Evolutionary conservation across 2,888 invertebrate species (phyloP).

Genomic region (Sialis fuliginosa): DNA sequence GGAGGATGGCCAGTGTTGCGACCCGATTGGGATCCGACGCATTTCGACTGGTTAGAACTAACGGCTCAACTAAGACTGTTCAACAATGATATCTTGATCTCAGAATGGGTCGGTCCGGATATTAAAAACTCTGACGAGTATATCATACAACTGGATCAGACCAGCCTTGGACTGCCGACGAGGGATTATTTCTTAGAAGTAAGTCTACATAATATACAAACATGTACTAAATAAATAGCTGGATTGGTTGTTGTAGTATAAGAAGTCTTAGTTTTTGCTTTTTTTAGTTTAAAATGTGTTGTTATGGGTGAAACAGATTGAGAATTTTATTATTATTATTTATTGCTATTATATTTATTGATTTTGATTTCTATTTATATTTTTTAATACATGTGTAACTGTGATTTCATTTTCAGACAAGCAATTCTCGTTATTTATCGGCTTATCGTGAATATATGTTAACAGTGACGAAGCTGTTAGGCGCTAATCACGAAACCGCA

Average conservation of each 20-base stretch:
- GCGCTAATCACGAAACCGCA: constrained; percentile 44
- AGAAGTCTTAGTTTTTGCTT: no score
- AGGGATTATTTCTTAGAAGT: constrained; percentile 49
- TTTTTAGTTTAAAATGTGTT: no score
- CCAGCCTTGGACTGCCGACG: constrained; percentile 58
- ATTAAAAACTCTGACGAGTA: constrained; percentile 84
- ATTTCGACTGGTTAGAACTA: constrained; percentile 55
- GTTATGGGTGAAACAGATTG: no score
- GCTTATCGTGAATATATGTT: constrained; percentile 69
- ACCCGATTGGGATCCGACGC: constrained; percentile 39
- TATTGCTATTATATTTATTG: no score
- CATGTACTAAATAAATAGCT: no score
- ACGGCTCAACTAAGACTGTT: constrained; percentile 58
- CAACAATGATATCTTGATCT: constrained; percentile 72
- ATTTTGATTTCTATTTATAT: no score
- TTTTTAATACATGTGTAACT: no score
- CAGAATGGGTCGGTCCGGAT: constrained; percentile 83
- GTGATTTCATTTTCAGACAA: constrained; percentile 23
- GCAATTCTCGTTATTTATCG: constrained; percentile 44
- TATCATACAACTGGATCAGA: constrained; percentile 80
- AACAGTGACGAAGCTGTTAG: constrained; percentile 53
- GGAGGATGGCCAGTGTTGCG: constrained; percentile 82
- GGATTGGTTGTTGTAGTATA: no score
- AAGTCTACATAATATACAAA: no score
- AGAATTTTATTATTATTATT: no score